phyloP scores from a whole-genome alignment of 2,113 vertebrate species.

The Cavia aperea region DNA sequence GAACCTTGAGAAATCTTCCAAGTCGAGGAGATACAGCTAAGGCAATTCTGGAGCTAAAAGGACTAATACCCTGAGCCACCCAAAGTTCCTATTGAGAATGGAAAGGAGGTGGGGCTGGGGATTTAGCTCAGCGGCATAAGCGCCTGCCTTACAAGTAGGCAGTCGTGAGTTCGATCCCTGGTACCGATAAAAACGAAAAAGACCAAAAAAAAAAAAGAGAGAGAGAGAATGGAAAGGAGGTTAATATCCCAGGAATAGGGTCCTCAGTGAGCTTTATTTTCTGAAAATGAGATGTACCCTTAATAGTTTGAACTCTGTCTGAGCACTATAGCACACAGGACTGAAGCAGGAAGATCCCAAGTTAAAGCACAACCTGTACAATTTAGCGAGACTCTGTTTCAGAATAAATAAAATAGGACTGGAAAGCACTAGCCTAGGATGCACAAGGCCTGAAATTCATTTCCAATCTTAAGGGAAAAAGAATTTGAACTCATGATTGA shows the following conservation, averaged over 20 bases:
- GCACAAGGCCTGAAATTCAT: background rate
- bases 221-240: background rate
- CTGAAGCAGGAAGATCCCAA: background rate
- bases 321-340: background rate
- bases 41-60: background rate
- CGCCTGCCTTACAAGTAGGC: too few species aligned
- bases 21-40: background rate
- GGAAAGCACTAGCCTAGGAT: background rate
- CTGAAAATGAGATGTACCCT: constrained; percentile 5
- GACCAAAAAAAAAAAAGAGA: too few species aligned
- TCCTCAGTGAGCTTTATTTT: background rate
- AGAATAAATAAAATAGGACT: background rate
- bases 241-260: background rate
- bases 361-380: background rate
- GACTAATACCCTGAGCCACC: background rate
- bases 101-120: background rate
- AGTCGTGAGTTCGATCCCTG: too few species aligned
- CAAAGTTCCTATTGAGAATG: background rate
- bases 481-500: background rate
- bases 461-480: background rate
- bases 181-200: too few species aligned
- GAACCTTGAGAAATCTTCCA: background rate
- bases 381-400: background rate
- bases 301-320: background rate
- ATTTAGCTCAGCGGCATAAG: too few species aligned